phyloP scores from a whole-genome alignment of 2,797 vertebrate genomes.

The Megalops cyprinoides region DNA sequence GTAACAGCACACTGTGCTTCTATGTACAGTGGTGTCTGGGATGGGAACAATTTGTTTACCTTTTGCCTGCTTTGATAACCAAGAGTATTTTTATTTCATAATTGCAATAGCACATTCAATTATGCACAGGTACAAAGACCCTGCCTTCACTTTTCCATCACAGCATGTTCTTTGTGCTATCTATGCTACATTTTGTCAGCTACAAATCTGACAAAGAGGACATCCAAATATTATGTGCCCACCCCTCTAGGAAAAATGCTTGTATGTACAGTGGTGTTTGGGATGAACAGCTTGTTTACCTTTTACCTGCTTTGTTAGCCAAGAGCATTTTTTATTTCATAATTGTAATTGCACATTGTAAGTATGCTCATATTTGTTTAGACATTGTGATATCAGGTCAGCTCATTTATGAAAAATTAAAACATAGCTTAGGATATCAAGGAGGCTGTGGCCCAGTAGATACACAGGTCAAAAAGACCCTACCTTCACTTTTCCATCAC shows the following conservation, averaged over 20 bases:
- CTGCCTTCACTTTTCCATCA: background rate
- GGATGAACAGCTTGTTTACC: background rate
- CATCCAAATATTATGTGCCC: constrained; percentile 7
- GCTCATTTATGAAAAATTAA: too few species aligned
- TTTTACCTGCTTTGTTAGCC: background rate
- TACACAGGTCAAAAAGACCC: too few species aligned
- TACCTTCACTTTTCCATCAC: background rate
- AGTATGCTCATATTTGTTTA: background rate
- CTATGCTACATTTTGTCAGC: background rate
- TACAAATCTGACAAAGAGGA: background rate
- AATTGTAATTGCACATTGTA: background rate
- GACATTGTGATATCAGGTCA: background rate
- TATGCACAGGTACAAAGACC: too few species aligned
- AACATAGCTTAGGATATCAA: too few species aligned
- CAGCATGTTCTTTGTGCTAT: background rate
- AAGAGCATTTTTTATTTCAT: background rate
- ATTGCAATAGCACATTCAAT: too few species aligned
- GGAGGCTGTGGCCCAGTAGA: too few species aligned
- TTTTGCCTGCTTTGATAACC: too few species aligned
- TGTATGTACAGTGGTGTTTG: background rate
- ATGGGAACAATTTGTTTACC: too few species aligned
- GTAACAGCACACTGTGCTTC: too few species aligned
- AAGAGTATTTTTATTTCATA: too few species aligned
- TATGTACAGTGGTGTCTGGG: too few species aligned
- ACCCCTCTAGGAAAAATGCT: background rate